Conservation (phyloP, 23 tunicate species). For the Botrylloides violaceus region DNA sequence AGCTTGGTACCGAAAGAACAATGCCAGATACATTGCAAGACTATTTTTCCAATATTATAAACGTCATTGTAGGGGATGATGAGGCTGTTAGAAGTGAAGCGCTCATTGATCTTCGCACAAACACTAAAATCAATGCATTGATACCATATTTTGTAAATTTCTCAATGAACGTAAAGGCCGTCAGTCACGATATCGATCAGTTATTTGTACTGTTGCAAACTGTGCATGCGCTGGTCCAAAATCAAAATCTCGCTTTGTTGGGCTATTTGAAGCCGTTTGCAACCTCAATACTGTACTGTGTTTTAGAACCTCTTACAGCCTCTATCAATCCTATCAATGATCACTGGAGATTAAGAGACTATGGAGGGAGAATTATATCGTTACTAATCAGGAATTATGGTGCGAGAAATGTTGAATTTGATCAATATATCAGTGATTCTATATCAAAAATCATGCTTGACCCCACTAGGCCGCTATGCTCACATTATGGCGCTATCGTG, state of each 20-base stretch:
- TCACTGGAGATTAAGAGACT: slow-evolving; percentile 76
- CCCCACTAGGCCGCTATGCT: slow-evolving; percentile 60
- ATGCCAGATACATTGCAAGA: slow-evolving; percentile 1
- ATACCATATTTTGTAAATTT: slow-evolving; percentile 50
- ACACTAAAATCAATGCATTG: slow-evolving; percentile 38
- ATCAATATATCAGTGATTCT: neutral
- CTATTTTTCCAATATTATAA: slow-evolving; percentile 42
- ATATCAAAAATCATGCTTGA: slow-evolving; percentile 35
- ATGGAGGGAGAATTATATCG: slow-evolving; percentile 50
- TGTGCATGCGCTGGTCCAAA: slow-evolving; percentile 32
- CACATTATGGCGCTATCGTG: slow-evolving; percentile 80
- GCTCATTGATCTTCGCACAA: slow-evolving; percentile 39
- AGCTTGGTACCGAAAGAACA: neutral
- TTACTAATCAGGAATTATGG: slow-evolving; percentile 27
- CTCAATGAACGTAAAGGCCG: slow-evolving; percentile 31
- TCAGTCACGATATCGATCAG: slow-evolving; percentile 73
- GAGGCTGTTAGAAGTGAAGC: slow-evolving; percentile 24
- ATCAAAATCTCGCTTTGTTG: slow-evolving; percentile 24
- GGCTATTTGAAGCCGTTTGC: slow-evolving; percentile 41
- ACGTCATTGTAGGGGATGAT: slow-evolving; percentile 46
- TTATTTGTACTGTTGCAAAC: slow-evolving; percentile 39
- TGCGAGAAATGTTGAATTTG: slow-evolving; percentile 17
- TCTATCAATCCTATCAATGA: slow-evolving; percentile 80
- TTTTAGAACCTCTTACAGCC: slow-evolving; percentile 68
- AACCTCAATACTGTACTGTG: slow-evolving; percentile 61